Conservation (phyloP, 2,888 invertebrate genomes). For the Zele albiditarsus region DNA sequence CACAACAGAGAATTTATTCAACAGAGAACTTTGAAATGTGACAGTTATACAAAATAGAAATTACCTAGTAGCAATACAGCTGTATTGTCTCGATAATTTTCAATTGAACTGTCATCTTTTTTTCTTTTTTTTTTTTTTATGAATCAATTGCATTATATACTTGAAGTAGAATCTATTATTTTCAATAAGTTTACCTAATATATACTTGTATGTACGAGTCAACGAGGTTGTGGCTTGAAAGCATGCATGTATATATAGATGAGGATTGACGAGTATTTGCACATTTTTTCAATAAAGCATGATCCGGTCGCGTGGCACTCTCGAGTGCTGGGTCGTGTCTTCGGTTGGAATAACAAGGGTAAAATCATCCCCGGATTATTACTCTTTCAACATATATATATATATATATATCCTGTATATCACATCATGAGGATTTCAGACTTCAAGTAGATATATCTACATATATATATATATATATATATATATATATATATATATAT, state of each 20-base stretch:
- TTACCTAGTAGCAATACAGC: too few species aligned
- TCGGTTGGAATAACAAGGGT: slow-evolving; percentile 69
- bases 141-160: background rate
- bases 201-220: slow-evolving; percentile 18
- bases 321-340: slow-evolving; percentile 65
- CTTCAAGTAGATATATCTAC: slow-evolving; percentile 10
- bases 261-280: slow-evolving; percentile 56
- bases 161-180: background rate
- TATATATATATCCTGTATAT: background rate
- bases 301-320: slow-evolving; percentile 64
- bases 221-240: slow-evolving; percentile 39
- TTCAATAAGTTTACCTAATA: slow-evolving; percentile 9
- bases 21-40: too few species aligned
- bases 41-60: too few species aligned
- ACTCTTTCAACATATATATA: slow-evolving; percentile 52
- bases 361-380: slow-evolving; percentile 61
- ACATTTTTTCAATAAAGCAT: slow-evolving; percentile 71
- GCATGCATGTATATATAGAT: slow-evolving; percentile 8
- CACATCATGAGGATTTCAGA: slow-evolving; percentile 18
- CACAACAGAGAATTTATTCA: too few species aligned
- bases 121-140: background rate
- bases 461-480: background rate
- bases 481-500: background rate
- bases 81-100: background rate
- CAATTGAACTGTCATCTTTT: background rate